Evolutionary conservation across 1,140 invertebrate genomes (phyloP).

Genomic region (Saccostrea cuccullata): DNA sequence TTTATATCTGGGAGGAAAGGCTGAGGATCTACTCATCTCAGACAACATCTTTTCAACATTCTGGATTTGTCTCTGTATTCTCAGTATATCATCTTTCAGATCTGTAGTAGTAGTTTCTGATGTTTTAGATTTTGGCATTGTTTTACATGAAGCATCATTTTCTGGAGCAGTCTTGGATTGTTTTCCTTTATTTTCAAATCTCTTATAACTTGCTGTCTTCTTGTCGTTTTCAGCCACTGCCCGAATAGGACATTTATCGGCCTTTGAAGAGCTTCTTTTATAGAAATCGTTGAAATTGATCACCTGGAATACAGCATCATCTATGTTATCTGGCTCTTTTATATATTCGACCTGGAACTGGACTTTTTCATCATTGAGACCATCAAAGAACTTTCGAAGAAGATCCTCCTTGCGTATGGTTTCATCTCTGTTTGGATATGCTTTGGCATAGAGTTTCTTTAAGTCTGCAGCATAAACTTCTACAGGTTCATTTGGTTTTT

Average conservation of each 20-base stretch:
- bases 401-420: background rate
- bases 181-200: background rate
- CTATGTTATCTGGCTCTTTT: background rate
- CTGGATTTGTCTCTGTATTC: background rate
- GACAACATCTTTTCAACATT: background rate
- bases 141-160: background rate
- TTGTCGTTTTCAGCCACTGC: too few species aligned
- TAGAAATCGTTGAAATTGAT: background rate
- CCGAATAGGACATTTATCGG: too few species aligned
- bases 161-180: background rate
- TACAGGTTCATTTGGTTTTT: too few species aligned
- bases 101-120: too few species aligned
- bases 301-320: background rate
- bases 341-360: background rate
- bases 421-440: background rate
- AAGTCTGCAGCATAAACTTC: too few species aligned
- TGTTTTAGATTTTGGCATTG: background rate
- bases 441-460: too few species aligned
- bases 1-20: background rate
- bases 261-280: background rate
- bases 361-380: background rate
- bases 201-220: background rate
- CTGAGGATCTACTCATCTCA: background rate
- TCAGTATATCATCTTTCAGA: background rate
- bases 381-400: background rate